phyloP scores from a whole-genome alignment of 2,888 invertebrate genomes.

The Nomada lathburiana region DNA sequence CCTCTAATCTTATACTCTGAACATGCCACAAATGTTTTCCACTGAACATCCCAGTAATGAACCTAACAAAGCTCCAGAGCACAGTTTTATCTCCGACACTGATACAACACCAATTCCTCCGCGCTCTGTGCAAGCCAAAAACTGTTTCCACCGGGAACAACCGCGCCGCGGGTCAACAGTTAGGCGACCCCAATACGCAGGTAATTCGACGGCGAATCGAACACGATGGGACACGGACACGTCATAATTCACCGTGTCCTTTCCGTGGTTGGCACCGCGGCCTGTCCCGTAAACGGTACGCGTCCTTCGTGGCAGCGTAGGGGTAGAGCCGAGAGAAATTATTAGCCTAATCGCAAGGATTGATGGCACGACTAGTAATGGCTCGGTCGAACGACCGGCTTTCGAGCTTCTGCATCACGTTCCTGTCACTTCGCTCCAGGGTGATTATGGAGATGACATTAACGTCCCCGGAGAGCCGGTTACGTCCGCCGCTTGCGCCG shows the following conservation, averaged over 20 bases:
- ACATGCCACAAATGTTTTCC: too few species aligned
- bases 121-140: too few species aligned
- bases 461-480: conserved; percentile 54
- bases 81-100: too few species aligned
- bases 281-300: conserved; percentile 33
- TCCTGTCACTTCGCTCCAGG: conserved; percentile 62
- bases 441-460: conserved; percentile 70
- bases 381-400: conserved; percentile 58
- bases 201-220: conserved; percentile 34
- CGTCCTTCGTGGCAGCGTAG: conserved; percentile 12
- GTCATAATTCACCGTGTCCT: conserved; percentile 59
- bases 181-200: conserved; percentile 16
- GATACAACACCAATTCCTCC: too few species aligned
- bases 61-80: too few species aligned
- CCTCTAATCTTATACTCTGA: too few species aligned
- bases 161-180: too few species aligned
- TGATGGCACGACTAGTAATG: conserved; percentile 68
- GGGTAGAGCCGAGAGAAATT: conserved; percentile 60
- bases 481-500: conserved; percentile 41
- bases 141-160: too few species aligned
- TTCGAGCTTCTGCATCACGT: conserved; percentile 67
- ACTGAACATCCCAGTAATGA: too few species aligned
- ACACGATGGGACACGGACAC: conserved; percentile 31
- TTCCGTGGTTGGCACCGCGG: conserved; percentile 52
- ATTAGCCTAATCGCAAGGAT: conserved; percentile 73